Evolutionary conservation across 2,888 invertebrate genomes (phyloP).

Genomic region (Aplocera efformata): DNA sequence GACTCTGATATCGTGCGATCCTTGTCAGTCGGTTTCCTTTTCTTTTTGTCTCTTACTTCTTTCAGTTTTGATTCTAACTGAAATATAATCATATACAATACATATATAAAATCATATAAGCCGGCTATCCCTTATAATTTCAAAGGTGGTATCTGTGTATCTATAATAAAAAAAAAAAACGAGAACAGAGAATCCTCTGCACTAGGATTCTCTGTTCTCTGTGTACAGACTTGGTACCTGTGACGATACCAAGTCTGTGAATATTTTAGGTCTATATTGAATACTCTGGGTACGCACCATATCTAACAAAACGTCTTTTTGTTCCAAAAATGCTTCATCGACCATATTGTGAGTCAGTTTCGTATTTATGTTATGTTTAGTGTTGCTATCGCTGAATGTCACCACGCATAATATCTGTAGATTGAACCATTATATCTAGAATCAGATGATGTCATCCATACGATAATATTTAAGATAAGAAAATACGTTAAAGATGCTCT

Average conservation of each 20-base stretch:
- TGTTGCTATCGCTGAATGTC: constrained; percentile 24
- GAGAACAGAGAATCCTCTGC: too few relatives aligned
- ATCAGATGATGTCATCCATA: too few relatives aligned
- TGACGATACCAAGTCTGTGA: too few relatives aligned
- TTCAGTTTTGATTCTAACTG: constrained; percentile 53
- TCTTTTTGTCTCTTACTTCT: constrained; percentile 59
- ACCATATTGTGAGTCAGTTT: constrained; percentile 48
- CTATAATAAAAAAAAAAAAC: too few relatives aligned
- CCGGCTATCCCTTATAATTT: too few relatives aligned
- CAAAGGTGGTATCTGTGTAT: too few relatives aligned
- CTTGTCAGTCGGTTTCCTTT: constrained; percentile 36
- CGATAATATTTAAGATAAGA: too few relatives aligned
- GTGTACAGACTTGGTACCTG: too few relatives aligned
- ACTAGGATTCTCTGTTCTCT: too few relatives aligned
- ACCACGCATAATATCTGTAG: constrained; percentile 2
- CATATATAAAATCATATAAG: neutral
- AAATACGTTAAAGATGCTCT: too few relatives aligned
- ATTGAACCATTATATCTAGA: too few relatives aligned
- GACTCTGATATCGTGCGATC: constrained; percentile 16
- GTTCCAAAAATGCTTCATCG: constrained; percentile 56
- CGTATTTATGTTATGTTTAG: constrained; percentile 32
- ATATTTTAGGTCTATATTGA: too few relatives aligned
- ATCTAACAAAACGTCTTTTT: constrained; percentile 59
- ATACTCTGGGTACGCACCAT: constrained; percentile 42
- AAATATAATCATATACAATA: constrained; percentile 18